Conservation (phyloP, 2,113 vertebrate species). For the Oryctolagus cuniculus region mOryCun1.1 NC_091453.1:25371501-25372000, state of each 20-base stretch:
- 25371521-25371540: constrained; percentile 42
- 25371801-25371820: neutral
- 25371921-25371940: neutral
- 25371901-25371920: constrained; percentile 2
- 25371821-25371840: neutral
- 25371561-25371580: constrained; percentile 1
- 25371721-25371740: constrained; percentile 41
- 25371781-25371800: constrained; percentile 41
- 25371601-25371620: constrained; percentile 34
- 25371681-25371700: constrained; percentile 37
- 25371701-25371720: constrained; percentile 11
- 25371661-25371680: neutral
- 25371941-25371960: neutral
- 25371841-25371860: neutral
- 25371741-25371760: constrained; percentile 37
- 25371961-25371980: constrained; percentile 49
- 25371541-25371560: constrained; percentile 36
- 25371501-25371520: constrained; percentile 30
- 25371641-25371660: neutral
- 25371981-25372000: constrained; percentile 34
- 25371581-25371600: constrained; percentile 46
- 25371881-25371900: neutral
- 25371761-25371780: constrained; percentile 36
- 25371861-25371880: constrained; percentile 33
- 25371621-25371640: constrained; percentile 25